Evolutionary conservation across 2,888 invertebrate genomes (phyloP).

Genomic region (Sesamia inferens): DNA sequence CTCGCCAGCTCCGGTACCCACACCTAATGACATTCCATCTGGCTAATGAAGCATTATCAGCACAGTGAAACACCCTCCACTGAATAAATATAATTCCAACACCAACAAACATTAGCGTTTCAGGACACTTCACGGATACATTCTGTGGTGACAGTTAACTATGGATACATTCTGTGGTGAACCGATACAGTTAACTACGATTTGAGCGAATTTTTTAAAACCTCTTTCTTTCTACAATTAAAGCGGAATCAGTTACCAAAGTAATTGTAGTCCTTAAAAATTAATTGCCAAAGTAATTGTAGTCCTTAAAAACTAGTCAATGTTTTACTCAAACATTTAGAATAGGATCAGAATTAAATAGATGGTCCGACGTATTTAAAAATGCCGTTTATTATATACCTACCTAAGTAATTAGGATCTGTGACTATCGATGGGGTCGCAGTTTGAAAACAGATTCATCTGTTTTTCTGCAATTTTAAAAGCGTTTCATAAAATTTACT

Average conservation of each 20-base stretch:
- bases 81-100: conserved; percentile 31
- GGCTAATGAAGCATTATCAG: conserved; percentile 78
- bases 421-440: neutral
- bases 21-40: conserved; percentile 80
- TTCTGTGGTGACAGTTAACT: conserved; percentile 6
- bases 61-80: conserved; percentile 62
- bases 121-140: conserved; percentile 40
- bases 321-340: neutral
- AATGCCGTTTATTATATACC: neutral
- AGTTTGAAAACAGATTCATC: neutral
- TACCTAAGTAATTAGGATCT: neutral
- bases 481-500: neutral
- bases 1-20: conserved; percentile 55
- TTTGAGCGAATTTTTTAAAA: neutral
- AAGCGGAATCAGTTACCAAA: neutral
- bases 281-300: neutral
- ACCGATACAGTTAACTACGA: neutral
- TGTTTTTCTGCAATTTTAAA: neutral
- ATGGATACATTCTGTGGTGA: conserved; percentile 2
- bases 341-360: neutral
- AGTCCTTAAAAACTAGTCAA: neutral
- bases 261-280: neutral
- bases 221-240: neutral
- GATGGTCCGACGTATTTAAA: neutral
- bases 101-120: conserved; percentile 42